Evolutionary conservation across 2,797 vertebrate species (phyloP), one percentile per base, ranked within the genome.

Genomic region (Lutjanus argentimaculatus): DNA sequence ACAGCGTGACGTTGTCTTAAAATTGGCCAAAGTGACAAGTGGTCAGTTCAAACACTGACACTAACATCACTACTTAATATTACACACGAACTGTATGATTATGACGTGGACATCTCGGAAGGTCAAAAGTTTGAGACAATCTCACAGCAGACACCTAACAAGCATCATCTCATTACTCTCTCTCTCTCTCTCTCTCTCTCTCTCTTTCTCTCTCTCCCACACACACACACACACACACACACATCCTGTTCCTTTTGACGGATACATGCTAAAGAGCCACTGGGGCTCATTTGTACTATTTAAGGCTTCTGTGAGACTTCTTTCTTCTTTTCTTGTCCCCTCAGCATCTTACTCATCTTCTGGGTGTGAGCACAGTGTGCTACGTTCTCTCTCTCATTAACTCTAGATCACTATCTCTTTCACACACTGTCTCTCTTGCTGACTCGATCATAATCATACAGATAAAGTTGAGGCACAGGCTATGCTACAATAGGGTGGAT

Each of bases 241-340:
- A 89, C 80, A 85, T 89, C 85, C 88, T 92, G 80, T 90, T 87
- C 79, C 82, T 83, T 80, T 89, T 84, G 69, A 80, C 90, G 22
- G 61, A 79, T 52, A 79, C 85, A 83, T 83, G 89, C 79, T 91
- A 93, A 91, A 88, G 72, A 79, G 64, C 48, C 16, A 73, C 21
- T 2, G 2, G 25, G 75, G 51, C 77, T 89, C 85, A 91, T 93
- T 90, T 92, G 82, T 85, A 83, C 86, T 83, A 88, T 85, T 92
- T 89, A 88, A 89, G 64, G 73, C 69, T 72, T 85, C 72, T 83
- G 63, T 80, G 75, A 84, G 80, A 90, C 51, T 69, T 80, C 8
- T 19, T 16, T 59, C 77, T 84, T 88, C 75, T 67, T 88, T 65
- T 88, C 46, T 80, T 82, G 64, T 72, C 71, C 64, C 14, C 53